phyloP scores from a whole-genome alignment of 2,888 invertebrate genomes.

The Dromius quadrimaculatus region DNA sequence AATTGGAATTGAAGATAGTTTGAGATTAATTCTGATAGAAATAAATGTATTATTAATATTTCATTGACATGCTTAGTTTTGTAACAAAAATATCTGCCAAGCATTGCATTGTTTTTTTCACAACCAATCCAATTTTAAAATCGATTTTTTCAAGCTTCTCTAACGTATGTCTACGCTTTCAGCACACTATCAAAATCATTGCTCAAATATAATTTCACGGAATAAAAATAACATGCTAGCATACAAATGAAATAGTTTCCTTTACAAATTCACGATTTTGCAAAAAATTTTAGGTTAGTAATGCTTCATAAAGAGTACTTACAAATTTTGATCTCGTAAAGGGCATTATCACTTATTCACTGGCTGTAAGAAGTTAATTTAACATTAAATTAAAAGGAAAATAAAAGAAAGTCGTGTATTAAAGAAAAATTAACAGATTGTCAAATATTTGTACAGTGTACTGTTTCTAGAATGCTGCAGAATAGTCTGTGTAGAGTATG shows the following conservation, averaged over 20 bases:
- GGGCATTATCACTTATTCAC: slow-evolving; percentile 55
- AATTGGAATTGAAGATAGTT: too few species aligned
- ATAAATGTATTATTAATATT: too few species aligned
- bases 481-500: too few species aligned
- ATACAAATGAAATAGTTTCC: slow-evolving; percentile 11
- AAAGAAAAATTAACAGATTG: slow-evolving; percentile 45
- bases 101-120: too few species aligned
- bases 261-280: slow-evolving; percentile 30
- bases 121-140: too few species aligned
- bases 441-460: slow-evolving; percentile 36
- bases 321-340: slow-evolving; percentile 58
- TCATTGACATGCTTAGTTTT: too few species aligned
- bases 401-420: slow-evolving; percentile 22
- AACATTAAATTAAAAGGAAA: slow-evolving; percentile 47
- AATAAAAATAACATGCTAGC: slow-evolving; percentile 29
- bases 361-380: background rate
- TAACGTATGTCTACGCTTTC: slow-evolving; percentile 42
- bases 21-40: too few species aligned
- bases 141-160: slow-evolving; percentile 29
- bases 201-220: slow-evolving; percentile 6
- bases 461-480: slow-evolving; percentile 48
- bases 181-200: slow-evolving; percentile 41
- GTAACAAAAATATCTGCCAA: too few species aligned
- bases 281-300: slow-evolving; percentile 35
- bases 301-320: slow-evolving; percentile 53